A percentile compares a stretch with the other conserved stretches of the same genome.
Conservation (phyloP, 2,888 invertebrate genomes). For the Encarsia formosa region DNA sequence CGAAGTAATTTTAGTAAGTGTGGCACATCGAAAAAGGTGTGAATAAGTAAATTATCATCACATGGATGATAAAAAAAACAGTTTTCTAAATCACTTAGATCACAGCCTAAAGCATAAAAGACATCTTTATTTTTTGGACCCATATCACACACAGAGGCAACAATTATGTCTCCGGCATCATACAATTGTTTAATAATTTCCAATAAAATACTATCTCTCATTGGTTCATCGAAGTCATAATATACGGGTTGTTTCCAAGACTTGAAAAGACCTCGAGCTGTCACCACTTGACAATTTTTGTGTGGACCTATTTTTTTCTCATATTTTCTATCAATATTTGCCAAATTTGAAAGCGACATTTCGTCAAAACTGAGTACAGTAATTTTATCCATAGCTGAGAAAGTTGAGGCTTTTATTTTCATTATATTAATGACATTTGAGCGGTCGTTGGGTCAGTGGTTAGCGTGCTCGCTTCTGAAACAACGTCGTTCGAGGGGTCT, state of each 20-base stretch:
- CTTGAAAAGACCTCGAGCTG: slow-evolving; percentile 29
- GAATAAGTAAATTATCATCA: not conserved
- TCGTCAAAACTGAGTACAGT: no score
- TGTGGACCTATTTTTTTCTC: slow-evolving; percentile 31
- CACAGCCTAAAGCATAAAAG: not conserved
- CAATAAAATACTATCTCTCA: slow-evolving; percentile 30
- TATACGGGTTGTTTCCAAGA: slow-evolving; percentile 36
- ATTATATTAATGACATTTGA: slow-evolving; percentile 28
- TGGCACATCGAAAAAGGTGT: not conserved
- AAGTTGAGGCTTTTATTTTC: slow-evolving; percentile 22
- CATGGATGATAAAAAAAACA: no score
- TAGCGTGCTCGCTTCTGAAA: no score
- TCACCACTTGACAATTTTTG: no score
- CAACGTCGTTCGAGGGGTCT: no score
- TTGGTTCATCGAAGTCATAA: slow-evolving; percentile 33
- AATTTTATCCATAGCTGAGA: slow-evolving; percentile 9
- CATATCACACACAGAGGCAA: slow-evolving; percentile 32
- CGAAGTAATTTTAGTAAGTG: not conserved
- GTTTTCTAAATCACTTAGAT: not conserved
- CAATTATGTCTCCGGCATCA: no score
- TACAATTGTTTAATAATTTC: no score
- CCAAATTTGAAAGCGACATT: no score
- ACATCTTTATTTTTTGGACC: slow-evolving; percentile 27
- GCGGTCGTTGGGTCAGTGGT: no score
- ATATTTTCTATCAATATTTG: slow-evolving; percentile 29